A percentile compares a stretch with the other conserved stretches of the same genome.
These are phyloP conservation scores for Andrena cerasifolii DNA, from an alignment of 1,140 invertebrate species.

Conservation along the genomic window DNA sequence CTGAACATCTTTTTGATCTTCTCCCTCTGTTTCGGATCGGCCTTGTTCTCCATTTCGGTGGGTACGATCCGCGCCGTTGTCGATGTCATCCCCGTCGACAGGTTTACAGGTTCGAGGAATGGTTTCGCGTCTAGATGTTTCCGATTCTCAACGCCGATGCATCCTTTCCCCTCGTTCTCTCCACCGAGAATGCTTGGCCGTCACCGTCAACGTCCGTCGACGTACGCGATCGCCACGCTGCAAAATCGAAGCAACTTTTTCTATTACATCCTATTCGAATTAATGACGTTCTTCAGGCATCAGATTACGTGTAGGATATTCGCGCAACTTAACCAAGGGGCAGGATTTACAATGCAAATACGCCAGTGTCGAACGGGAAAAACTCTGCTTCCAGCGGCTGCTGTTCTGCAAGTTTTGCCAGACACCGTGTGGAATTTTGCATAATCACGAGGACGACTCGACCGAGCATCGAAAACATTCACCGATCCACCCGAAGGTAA, in stretches of 20 bases:
- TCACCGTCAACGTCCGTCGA: neutral
- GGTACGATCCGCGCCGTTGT: neutral
- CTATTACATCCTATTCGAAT: neutral
- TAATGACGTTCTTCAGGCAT: too few species aligned
- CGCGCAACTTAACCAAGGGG: neutral
- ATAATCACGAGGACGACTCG: too few species aligned
- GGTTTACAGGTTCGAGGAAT: neutral
- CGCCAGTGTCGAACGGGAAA: too few species aligned
- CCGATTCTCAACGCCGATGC: conserved; percentile 11
- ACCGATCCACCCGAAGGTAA: too few species aligned
- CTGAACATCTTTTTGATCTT: conserved; percentile 80
- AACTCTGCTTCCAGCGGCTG: too few species aligned
- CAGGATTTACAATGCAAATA: conserved; percentile 19
- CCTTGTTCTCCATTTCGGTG: conserved; percentile 61
- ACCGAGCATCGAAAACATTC: too few species aligned
- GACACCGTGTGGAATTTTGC: too few species aligned
- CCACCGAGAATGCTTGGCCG: conserved; percentile 21
- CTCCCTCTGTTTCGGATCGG: conserved; percentile 72
- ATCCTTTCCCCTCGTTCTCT: conserved; percentile 33
- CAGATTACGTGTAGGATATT: neutral
- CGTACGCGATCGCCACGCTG: conserved; percentile 15
- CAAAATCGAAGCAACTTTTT: conserved; percentile 38
- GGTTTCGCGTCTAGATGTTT: neutral
- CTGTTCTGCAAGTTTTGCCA: too few species aligned
- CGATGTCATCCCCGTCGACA: neutral